Base-by-base conservation (phyloP, 2,888 invertebrate genomes). In the Caradrina kadenii region DNA sequence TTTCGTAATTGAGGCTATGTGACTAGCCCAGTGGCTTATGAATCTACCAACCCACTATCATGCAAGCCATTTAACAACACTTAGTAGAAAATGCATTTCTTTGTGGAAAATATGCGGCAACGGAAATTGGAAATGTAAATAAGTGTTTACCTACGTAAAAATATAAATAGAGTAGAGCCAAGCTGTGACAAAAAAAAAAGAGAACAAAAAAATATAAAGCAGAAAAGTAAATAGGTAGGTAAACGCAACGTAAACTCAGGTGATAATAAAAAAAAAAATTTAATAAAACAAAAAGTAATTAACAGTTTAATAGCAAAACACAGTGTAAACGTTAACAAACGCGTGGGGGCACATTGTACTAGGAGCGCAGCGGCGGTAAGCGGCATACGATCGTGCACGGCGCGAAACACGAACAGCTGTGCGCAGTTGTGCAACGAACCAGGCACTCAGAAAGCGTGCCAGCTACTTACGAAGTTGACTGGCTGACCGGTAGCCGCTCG, bases 1-100 rank as follows among this genome's bases (percentile, higher is more conserved):
- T 95, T 93, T 94, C 95, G 93, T 92, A 94, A 95, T 92, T 93
- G 93, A 92, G 93, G 93, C 93, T 93, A 91, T 92, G 91, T 90
- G 91, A 89, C 92, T 91, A 92, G 91, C 89, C 86, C 87, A 87
- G 89, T 90, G 87, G 88, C 85, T 89, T 86, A 87, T 88, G 87
- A 84, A 90, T 89, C 90, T 89, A 89, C 89, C 86, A 86, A 82
- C 84, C 79, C 60, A 70, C 75, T 73, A 80, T 76, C 63, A 73
- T 76, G 53, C 62, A 61, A 67, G 71, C 63, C 69, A 65, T 72
- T 77, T 73, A 78, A 54, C 69, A 76, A 64, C 65, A 68, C 65
- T 68, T 61, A 73, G 54, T 63, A 62, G 60, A 53, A 63, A 74
- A 59, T 61, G 10, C 22, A 31, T 63, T 56, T 63, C 21, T 63